phyloP scores from a whole-genome alignment of 1,140 invertebrate genomes.

The Bombus haemorrhoidalis region DNA sequence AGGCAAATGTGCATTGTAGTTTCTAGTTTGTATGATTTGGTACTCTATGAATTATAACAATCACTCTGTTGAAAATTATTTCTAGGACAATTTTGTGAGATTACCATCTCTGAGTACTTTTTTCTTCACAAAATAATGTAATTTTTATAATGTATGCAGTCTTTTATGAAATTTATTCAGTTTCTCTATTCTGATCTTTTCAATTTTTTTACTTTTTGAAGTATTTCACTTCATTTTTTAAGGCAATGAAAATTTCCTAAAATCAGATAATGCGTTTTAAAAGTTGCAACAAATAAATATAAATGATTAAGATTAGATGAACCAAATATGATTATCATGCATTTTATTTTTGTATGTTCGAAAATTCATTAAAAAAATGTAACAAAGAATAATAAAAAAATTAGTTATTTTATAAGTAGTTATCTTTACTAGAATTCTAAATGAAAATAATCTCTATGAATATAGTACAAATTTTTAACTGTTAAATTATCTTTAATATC shows the following conservation, averaged over 20 bases:
- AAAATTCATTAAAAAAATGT: not conserved
- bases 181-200: not conserved
- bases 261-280: not conserved
- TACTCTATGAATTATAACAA: not conserved
- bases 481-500: not conserved
- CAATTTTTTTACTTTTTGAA: not conserved
- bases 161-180: too few relatives aligned
- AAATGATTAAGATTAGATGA: not conserved
- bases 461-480: not conserved
- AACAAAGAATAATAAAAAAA: not conserved
- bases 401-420: too few relatives aligned
- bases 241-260: not conserved
- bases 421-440: not conserved
- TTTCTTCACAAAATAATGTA: not conserved
- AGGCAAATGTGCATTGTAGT: not conserved
- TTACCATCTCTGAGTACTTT: not conserved
- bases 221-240: not conserved
- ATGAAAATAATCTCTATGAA: not conserved
- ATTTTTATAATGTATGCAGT: not conserved
- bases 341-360: not conserved
- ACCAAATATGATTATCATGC: slow-evolving; percentile 7
- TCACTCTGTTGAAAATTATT: not conserved
- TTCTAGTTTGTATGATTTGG: not conserved
- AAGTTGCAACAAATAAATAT: not conserved
- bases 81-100: not conserved